phyloP scores from a whole-genome alignment of 2,888 invertebrate genomes.

The Spicauda simplicius region DNA sequence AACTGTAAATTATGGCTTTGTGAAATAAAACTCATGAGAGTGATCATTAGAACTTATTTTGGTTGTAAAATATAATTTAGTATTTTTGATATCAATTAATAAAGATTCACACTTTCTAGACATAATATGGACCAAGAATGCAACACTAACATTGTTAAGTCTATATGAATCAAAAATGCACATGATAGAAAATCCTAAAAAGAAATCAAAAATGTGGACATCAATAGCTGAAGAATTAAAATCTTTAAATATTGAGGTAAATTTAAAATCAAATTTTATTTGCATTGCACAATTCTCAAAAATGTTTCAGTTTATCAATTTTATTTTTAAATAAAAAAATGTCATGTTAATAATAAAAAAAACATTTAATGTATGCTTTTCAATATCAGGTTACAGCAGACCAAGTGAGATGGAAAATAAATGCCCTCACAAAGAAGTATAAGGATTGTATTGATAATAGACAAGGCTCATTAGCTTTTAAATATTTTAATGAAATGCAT shows the following conservation, averaged over 20 bases:
- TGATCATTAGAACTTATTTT: too few species aligned
- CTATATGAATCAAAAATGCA: slow-evolving; percentile 69
- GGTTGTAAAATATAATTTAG: too few species aligned
- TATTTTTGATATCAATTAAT: too few species aligned
- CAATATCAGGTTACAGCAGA: slow-evolving; percentile 63
- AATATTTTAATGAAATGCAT: slow-evolving; percentile 73
- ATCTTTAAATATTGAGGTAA: slow-evolving; percentile 61
- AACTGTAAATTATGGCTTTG: too few species aligned
- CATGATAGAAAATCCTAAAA: slow-evolving; percentile 69
- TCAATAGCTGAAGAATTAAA: slow-evolving; percentile 69
- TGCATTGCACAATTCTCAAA: too few species aligned
- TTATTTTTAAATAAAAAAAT: too few species aligned
- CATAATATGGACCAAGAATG: slow-evolving; percentile 68
- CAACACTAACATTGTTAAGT: slow-evolving; percentile 62
- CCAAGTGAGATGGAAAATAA: slow-evolving; percentile 71
- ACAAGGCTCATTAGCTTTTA: slow-evolving; percentile 58
- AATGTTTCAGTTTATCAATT: too few species aligned
- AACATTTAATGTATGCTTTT: background rate
- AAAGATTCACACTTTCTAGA: slow-evolving; percentile 47
- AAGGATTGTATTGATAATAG: slow-evolving; percentile 68
- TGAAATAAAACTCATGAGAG: too few species aligned
- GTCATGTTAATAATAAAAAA: too few species aligned
- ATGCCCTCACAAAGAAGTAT: slow-evolving; percentile 70
- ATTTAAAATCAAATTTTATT: background rate
- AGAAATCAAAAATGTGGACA: slow-evolving; percentile 71